A percentile compares a stretch with the other conserved stretches of the same genome.
phyloP scores from a whole-genome alignment of 1,140 invertebrate genomes.

The Psix sp. region DNA sequence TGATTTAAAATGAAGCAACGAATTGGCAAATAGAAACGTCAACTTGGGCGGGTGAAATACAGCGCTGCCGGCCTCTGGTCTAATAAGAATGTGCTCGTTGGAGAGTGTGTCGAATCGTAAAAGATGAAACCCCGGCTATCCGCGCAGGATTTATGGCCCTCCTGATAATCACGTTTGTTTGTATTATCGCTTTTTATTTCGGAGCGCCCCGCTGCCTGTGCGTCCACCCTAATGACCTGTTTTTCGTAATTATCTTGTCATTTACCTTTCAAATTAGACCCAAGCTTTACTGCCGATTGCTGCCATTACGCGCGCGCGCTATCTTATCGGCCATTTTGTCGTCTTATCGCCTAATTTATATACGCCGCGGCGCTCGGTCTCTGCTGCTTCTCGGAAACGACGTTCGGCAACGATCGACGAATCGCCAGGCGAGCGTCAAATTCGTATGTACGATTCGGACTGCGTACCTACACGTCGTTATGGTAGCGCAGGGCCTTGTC shows the following conservation, averaged over 20 bases:
- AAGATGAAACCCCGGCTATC: constrained; percentile 39
- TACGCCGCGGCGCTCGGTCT: too few relatives aligned
- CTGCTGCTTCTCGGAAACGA: too few relatives aligned
- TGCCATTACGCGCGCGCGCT: background rate
- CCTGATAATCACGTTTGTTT: constrained; percentile 52
- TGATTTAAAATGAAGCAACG: constrained; percentile 47
- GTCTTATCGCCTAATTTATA: too few relatives aligned
- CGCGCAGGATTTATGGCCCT: constrained; percentile 35
- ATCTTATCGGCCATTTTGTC: background rate
- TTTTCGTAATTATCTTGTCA: constrained; percentile 42
- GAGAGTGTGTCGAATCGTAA: constrained; percentile 48
- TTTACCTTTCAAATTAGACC: constrained; percentile 39
- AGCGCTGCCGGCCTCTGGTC: constrained; percentile 25
- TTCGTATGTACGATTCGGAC: constrained; percentile 4
- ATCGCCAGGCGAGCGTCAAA: too few relatives aligned
- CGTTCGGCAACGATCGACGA: too few relatives aligned
- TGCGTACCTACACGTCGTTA: constrained; percentile 21
- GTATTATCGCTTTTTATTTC: constrained; percentile 47
- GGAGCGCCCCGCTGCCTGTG: too few relatives aligned
- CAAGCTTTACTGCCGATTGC: constrained; percentile 1
- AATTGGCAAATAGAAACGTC: constrained; percentile 52
- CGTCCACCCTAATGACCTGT: constrained; percentile 17
- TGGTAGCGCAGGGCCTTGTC: constrained; percentile 41
- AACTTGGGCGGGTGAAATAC: constrained; percentile 43
- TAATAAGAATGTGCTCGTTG: constrained; percentile 49